Conservation (phyloP, 2,888 invertebrate species). For the Drosophila emarginata region DNA sequence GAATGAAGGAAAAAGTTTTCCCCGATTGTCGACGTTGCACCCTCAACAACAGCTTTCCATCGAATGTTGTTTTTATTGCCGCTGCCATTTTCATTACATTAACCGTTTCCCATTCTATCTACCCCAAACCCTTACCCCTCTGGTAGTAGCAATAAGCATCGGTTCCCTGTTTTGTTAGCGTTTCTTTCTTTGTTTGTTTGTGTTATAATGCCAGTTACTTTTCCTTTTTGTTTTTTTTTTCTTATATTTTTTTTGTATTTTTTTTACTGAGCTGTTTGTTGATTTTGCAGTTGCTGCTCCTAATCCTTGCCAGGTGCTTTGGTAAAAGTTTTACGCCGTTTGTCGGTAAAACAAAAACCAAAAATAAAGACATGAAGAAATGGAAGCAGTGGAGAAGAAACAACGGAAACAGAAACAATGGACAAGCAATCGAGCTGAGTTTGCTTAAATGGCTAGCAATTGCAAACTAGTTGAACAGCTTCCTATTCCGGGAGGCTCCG, state of each 20-base stretch:
- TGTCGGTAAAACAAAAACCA: conserved; percentile 42
- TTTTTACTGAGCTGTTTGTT: conserved; percentile 53
- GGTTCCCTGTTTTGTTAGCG: conserved; percentile 41
- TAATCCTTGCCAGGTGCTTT: conserved; percentile 19
- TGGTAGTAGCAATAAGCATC: conserved; percentile 36
- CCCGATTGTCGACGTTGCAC: conserved; percentile 2
- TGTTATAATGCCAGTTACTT: conserved; percentile 50
- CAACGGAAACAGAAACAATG: conserved; percentile 39
- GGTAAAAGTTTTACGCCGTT: conserved; percentile 48
- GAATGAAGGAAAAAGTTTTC: conserved; percentile 45
- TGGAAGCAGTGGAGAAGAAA: conserved; percentile 13
- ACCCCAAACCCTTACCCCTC: background rate
- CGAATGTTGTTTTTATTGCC: conserved; percentile 66
- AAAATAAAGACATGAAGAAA: conserved; percentile 2
- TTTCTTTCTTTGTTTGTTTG: conserved; percentile 38
- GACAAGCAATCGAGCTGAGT: conserved; percentile 55
- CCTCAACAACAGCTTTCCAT: conserved; percentile 39
- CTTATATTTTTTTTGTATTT: conserved; percentile 10
- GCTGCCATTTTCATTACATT: conserved; percentile 74
- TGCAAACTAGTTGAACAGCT: conserved; percentile 59
- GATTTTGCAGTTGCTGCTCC: conserved; percentile 57
- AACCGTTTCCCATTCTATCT: conserved; percentile 53
- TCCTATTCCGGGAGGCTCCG: conserved; percentile 3
- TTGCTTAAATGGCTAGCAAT: conserved; percentile 57
- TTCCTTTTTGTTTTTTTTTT: conserved; percentile 16